Evolutionary conservation across 2,888 invertebrate genomes (phyloP).

Genomic region (Ferrisia virgata): DNA sequence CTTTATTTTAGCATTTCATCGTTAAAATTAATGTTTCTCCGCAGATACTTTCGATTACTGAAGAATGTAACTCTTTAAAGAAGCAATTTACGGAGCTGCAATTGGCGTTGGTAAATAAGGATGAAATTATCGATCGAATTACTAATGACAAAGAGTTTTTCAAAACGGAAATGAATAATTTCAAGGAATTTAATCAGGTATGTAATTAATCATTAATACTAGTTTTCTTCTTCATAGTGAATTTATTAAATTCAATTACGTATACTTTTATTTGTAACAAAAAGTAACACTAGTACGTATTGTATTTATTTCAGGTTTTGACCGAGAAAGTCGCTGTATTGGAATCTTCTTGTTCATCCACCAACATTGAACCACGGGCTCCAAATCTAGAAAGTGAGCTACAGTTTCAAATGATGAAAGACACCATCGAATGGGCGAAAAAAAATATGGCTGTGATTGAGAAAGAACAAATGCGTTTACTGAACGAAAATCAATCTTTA

Average conservation of each 20-base stretch:
- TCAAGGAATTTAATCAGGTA: not conserved
- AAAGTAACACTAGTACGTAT: no score
- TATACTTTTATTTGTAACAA: no score
- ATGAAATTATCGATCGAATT: not conserved
- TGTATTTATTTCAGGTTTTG: not conserved
- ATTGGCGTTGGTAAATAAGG: not conserved
- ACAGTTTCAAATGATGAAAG: conserved; percentile 33
- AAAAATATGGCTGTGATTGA: conserved; percentile 17
- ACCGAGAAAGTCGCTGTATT: not conserved
- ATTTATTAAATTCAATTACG: no score
- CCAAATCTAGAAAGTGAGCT: conserved; percentile 26
- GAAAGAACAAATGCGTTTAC: conserved; percentile 24
- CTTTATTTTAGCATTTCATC: not conserved
- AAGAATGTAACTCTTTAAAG: not conserved
- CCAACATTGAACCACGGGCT: not conserved
- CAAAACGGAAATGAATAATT: not conserved
- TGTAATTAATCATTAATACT: not conserved
- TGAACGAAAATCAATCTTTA: not conserved
- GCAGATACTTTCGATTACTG: not conserved
- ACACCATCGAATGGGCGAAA: conserved; percentile 19
- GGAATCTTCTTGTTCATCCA: not conserved
- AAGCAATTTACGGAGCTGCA: not conserved
- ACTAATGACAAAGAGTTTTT: not conserved
- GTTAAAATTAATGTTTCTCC: not conserved
- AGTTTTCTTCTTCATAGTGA: no score